These are phyloP conservation scores for Homalodisca vitripennis DNA, from an alignment of 1,140 invertebrate species.

Conservation along the genomic window DNA sequence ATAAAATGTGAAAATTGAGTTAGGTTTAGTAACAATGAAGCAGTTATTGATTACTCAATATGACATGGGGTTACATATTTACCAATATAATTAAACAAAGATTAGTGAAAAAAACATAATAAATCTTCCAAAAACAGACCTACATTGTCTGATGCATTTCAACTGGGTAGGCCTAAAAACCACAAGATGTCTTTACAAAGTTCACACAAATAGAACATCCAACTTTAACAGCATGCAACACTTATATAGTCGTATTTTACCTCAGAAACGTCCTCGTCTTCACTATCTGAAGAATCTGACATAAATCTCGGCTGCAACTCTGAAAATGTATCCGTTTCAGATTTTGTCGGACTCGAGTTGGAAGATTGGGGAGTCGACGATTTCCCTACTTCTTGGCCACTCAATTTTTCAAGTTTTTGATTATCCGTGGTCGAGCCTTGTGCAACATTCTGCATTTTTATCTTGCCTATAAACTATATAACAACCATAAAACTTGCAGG, in stretches of 20 bases:
- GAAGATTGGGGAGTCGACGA: slow-evolving; percentile 61
- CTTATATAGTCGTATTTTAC: slow-evolving; percentile 53
- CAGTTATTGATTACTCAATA: too few relatives aligned
- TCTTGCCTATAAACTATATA: slow-evolving; percentile 47
- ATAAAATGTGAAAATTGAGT: too few relatives aligned
- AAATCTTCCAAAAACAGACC: slow-evolving; percentile 9
- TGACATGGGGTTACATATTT: too few relatives aligned
- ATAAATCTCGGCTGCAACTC: slow-evolving; percentile 75
- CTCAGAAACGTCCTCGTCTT: slow-evolving; percentile 91
- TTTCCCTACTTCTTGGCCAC: slow-evolving; percentile 58
- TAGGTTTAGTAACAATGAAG: too few relatives aligned
- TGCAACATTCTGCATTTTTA: slow-evolving; percentile 88
- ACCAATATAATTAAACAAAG: too few relatives aligned
- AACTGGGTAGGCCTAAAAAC: slow-evolving; percentile 32
- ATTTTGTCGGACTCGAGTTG: slow-evolving; percentile 67
- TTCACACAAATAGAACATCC: slow-evolving; percentile 34
- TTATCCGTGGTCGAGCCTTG: slow-evolving; percentile 69
- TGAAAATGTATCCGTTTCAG: slow-evolving; percentile 74
- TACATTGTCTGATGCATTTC: slow-evolving; percentile 36
- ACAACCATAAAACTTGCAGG: slow-evolving; percentile 30
- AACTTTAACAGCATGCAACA: slow-evolving; percentile 19
- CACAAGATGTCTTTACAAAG: slow-evolving; percentile 43
- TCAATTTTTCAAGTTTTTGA: slow-evolving; percentile 71
- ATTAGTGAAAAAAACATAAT: too few relatives aligned
- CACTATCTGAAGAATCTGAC: slow-evolving; percentile 87